Evolutionary conservation across 2,888 invertebrate genomes (phyloP).

Genomic region (Lithophane leautieri): DNA sequence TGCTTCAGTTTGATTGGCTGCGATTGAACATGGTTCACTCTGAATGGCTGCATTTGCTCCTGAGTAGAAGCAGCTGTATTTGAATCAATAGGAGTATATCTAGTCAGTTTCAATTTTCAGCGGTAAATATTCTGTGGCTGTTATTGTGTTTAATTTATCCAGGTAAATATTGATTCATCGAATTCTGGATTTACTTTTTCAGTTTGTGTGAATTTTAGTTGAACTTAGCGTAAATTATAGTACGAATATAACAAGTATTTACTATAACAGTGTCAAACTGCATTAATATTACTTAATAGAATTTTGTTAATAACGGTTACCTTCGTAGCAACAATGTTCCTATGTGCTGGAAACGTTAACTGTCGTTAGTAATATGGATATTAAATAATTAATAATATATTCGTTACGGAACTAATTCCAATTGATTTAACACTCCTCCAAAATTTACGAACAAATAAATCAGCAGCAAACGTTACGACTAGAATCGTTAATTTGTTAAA

Average conservation of each 20-base stretch:
- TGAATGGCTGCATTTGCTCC: conserved; percentile 1
- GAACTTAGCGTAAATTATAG: background rate
- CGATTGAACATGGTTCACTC: conserved; percentile 1
- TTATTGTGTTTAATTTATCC: background rate
- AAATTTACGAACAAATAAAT: conserved; percentile 39
- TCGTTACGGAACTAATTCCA: background rate
- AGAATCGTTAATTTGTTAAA: conserved; percentile 44
- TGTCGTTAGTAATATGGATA: background rate
- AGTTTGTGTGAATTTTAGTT: background rate
- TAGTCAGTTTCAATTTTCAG: background rate
- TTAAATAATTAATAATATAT: background rate
- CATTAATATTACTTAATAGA: background rate
- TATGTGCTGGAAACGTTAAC: background rate
- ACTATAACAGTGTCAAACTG: background rate
- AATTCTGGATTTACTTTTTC: background rate
- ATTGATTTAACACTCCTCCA: conserved; percentile 23
- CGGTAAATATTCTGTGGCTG: background rate
- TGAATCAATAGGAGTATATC: background rate
- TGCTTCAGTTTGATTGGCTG: conserved; percentile 1
- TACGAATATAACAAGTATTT: too few species aligned
- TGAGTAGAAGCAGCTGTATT: conserved; percentile 1
- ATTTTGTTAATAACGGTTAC: background rate
- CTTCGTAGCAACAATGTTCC: background rate
- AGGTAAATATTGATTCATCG: background rate
- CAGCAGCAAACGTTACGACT: conserved; percentile 8